Percentiles rank a stretch among this genome's conserved stretches.
Conservation (phyloP, 1,140 invertebrate genomes). For the Drosophila sp. region DNA sequence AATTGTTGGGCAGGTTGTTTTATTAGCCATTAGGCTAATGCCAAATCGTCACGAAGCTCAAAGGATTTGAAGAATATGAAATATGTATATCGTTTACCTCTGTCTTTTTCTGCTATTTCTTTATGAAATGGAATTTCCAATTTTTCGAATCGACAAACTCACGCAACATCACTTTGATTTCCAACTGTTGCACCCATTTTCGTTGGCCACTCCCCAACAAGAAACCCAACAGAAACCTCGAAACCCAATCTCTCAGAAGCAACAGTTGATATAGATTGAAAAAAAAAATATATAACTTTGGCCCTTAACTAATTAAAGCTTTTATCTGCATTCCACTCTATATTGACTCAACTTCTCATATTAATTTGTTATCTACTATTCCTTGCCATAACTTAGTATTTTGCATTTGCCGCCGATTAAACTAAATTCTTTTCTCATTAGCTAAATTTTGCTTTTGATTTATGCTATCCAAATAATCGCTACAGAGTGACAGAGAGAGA, state of each 20-base stretch:
- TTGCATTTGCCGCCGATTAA: background rate
- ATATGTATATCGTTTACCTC: background rate
- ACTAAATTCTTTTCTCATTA: too few species aligned
- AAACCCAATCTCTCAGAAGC: background rate
- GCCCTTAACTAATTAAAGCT: background rate
- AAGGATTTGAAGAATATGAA: conserved; percentile 3
- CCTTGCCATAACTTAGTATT: background rate
- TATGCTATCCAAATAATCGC: too few species aligned
- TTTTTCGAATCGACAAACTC: conserved; percentile 19
- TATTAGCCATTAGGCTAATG: conserved; percentile 20
- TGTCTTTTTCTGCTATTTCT: background rate
- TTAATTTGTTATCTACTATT: background rate
- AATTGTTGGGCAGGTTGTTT: conserved; percentile 26
- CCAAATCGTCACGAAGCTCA: background rate
- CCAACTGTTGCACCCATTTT: conserved; percentile 42
- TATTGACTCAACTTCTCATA: background rate
- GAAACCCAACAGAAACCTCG: background rate
- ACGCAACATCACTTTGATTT: conserved; percentile 15
- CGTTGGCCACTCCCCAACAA: background rate
- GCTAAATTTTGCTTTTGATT: too few species aligned
- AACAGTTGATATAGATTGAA: background rate
- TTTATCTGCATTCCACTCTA: background rate
- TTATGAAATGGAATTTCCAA: conserved; percentile 28
- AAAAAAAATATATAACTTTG: background rate
- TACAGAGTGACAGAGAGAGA: too few species aligned